These are phyloP conservation scores for Callocephalon fimbriatum DNA, from an alignment of 2,113 vertebrate species.

Conservation along the genomic window DNA sequence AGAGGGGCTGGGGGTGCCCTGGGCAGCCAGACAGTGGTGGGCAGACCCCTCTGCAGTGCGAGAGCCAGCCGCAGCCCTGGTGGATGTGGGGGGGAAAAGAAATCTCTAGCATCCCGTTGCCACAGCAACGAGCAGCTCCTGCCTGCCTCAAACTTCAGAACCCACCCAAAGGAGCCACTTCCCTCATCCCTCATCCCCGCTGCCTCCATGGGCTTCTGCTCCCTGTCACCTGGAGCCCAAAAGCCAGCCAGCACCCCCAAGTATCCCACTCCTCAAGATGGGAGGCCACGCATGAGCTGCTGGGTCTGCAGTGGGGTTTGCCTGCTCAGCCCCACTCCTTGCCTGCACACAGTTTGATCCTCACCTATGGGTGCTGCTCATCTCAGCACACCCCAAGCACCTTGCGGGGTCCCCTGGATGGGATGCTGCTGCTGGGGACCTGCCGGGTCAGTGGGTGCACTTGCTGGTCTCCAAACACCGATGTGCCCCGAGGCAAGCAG, in stretches of 20 bases:
- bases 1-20: neutral
- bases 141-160: neutral
- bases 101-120: neutral
- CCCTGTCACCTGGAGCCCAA: neutral
- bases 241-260: neutral
- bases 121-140: slow-evolving; percentile 1
- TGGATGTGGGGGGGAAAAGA: accelerated
- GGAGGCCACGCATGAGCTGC: accelerated
- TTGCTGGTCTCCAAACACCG: neutral
- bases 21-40: neutral
- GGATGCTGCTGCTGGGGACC: neutral
- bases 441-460: neutral
- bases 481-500: neutral
- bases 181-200: neutral
- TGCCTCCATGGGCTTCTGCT: neutral
- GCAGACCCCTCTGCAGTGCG: neutral
- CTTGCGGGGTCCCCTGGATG: accelerated
- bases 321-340: neutral
- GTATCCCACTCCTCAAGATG: neutral
- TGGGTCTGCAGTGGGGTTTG: neutral
- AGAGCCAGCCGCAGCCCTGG: neutral
- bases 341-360: neutral
- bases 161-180: neutral
- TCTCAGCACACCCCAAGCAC: neutral
- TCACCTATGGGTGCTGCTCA: neutral